Percentiles rank a stretch among this genome's conserved stretches.
These are phyloP conservation scores for Pyrocoelia pectoralis DNA, from an alignment of 2,888 invertebrate genomes.

Conservation along the genomic window DNA sequence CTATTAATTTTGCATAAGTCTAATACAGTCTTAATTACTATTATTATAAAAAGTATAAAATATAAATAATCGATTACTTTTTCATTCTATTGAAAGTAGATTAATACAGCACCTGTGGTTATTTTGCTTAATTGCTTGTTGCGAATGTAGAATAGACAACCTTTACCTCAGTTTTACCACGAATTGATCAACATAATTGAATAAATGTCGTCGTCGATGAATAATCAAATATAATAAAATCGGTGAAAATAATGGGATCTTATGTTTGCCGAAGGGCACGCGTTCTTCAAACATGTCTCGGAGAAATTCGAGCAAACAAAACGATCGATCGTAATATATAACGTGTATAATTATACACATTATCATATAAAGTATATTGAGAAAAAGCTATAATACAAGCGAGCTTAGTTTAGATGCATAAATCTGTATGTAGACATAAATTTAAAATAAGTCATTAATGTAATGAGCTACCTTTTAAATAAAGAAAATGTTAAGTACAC, in stretches of 20 bases:
- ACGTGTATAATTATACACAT: conserved; percentile 29
- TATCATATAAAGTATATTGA: conserved; percentile 29
- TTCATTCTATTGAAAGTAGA: too few relatives aligned
- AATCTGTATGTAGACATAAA: conserved; percentile 23
- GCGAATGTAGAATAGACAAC: background rate
- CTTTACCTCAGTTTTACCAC: background rate
- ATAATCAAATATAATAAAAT: too few relatives aligned
- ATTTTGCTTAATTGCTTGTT: too few relatives aligned
- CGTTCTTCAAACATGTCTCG: conserved; percentile 19
- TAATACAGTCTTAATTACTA: too few relatives aligned
- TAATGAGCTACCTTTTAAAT: conserved; percentile 24
- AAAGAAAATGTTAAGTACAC: conserved; percentile 18
- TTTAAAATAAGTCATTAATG: conserved; percentile 32
- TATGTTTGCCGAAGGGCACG: conserved; percentile 25
- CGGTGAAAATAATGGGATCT: conserved; percentile 20
- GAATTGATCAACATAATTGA: background rate
- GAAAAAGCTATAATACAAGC: conserved; percentile 15
- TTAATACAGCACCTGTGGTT: too few relatives aligned
- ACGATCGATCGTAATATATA: conserved; percentile 23
- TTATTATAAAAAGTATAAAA: too few relatives aligned
- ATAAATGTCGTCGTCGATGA: background rate
- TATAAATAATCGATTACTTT: too few relatives aligned
- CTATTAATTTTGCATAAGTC: too few relatives aligned
- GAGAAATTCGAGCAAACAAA: conserved; percentile 19
- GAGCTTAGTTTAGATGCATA: conserved; percentile 18